Percentiles rank a stretch among this genome's conserved stretches.
phyloP scores from a whole-genome alignment of 1,140 invertebrate genomes.

The Cotesia glomerata region DNA sequence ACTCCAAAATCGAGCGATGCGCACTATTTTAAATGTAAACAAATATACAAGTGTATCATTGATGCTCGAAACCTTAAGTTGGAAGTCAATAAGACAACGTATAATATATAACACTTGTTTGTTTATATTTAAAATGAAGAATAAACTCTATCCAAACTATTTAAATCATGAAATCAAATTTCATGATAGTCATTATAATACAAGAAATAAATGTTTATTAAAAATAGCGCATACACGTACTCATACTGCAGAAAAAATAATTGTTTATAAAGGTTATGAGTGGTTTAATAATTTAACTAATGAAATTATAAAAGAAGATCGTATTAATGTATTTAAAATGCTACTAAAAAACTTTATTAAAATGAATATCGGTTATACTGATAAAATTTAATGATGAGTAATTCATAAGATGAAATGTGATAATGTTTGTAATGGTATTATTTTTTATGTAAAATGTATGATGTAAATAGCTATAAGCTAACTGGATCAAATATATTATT shows the following conservation, averaged over 20 bases:
- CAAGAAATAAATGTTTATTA: background rate
- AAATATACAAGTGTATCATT: background rate
- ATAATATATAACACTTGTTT: too few species aligned
- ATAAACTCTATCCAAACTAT: too few species aligned
- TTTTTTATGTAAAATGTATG: too few species aligned
- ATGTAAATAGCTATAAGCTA: too few species aligned
- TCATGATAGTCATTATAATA: background rate
- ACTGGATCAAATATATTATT: too few species aligned
- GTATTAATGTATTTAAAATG: background rate
- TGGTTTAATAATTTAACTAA: background rate
- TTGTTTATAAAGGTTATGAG: background rate
- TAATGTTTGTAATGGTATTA: too few species aligned
- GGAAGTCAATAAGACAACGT: too few species aligned
- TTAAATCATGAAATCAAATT: background rate
- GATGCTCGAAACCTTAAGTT: too few species aligned
- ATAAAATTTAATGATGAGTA: too few species aligned
- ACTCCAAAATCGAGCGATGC: background rate
- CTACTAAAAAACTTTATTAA: background rate
- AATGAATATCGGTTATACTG: too few species aligned
- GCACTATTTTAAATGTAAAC: background rate
- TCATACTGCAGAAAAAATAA: background rate
- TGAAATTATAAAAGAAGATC: background rate
- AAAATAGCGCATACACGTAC: background rate
- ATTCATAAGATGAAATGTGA: too few species aligned
- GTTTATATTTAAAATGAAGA: too few species aligned